Base-by-base conservation (phyloP, 2,797 vertebrate genomes). In the Thaleichthys pacificus region DNA sequence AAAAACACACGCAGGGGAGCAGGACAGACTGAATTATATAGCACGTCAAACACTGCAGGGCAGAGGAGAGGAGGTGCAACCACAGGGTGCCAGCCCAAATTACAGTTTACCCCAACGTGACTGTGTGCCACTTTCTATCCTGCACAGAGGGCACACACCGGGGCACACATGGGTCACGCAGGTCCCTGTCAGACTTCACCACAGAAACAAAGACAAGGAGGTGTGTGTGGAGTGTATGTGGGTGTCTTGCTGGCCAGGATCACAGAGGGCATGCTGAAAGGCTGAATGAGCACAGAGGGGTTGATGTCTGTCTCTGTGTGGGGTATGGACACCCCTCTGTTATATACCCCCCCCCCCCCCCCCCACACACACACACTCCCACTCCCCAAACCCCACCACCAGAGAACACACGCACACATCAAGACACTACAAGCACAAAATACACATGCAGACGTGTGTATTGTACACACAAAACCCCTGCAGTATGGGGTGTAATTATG, bases 11-110 rank as follows among this genome's bases (percentile, higher is more conserved):
- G 22, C 61, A 63, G n/a, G 28, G n/a, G 28, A 22, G 26, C 22
- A 61, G n/a, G 22, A 61, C 60, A 61, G 12, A 35, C 26, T 19
- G 5, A 35, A 7, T 32, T 19, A 32, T 14, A 9, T n/a, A 15
- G 11, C 17, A 7, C 5, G 22, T 9, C 28, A 61, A 32, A 32
- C 61, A 8, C 28, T 11, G 22, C 12, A 32, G 47, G 71, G 57
- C 38, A 61, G 17, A 61, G 17, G 66, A 30, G 66, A 30, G 22
- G 60, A 7, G 22, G 51, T 56, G 19, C 51, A 17, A 56, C 51
- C 19, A 17, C 19, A 58, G 19, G 28, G 19, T 49, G 35, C 49
- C n/a, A 68, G 17, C n/a, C 35, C 11, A 73, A 51, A 68, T 72
- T 21, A 61, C 57, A 68, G 38, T 21, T 32, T 67, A 49, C 21